These are phyloP conservation scores for Zaprionus davidi DNA, from an alignment of 1,140 invertebrate species.

Conservation along the genomic window DNA sequence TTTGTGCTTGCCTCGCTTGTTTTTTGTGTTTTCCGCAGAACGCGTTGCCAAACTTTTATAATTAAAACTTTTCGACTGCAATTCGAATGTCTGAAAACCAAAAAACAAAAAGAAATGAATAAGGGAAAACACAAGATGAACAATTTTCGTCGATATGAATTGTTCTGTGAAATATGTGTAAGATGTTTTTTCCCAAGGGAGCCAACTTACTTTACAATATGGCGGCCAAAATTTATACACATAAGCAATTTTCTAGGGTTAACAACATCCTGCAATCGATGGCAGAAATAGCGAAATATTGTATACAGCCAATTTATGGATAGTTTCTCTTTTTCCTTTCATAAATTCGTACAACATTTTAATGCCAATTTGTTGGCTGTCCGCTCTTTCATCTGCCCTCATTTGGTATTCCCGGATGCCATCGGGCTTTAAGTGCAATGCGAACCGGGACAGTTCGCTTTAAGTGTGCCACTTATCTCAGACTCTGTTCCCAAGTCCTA, in stretches of 20 bases:
- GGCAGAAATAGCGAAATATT: neutral
- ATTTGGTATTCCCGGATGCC: neutral
- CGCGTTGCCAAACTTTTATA: conserved; percentile 61
- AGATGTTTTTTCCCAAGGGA: neutral
- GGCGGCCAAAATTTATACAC: conserved; percentile 4
- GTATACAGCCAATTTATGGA: neutral
- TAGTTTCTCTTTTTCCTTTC: neutral
- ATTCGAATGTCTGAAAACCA: conserved; percentile 24
- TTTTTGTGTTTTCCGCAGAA: conserved; percentile 47
- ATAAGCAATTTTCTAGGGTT: neutral
- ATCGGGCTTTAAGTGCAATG: conserved; percentile 29
- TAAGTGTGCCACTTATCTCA: conserved; percentile 50
- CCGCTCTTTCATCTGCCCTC: conserved; percentile 5
- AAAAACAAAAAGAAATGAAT: conserved; percentile 24
- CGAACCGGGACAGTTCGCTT: conserved; percentile 2
- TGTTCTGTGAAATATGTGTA: conserved; percentile 36
- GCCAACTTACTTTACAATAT: neutral
- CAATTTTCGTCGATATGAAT: conserved; percentile 54
- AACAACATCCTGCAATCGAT: conserved; percentile 6
- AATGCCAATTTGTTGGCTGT: conserved; percentile 24
- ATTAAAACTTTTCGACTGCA: conserved; percentile 70
- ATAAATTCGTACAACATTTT: conserved; percentile 5
- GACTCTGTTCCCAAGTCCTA: conserved; percentile 28
- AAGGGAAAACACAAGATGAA: conserved; percentile 19
- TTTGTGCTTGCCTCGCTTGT: conserved; percentile 18